phyloP scores from a whole-genome alignment of 1,140 invertebrate genomes.

The Anastatus disparis region DNA sequence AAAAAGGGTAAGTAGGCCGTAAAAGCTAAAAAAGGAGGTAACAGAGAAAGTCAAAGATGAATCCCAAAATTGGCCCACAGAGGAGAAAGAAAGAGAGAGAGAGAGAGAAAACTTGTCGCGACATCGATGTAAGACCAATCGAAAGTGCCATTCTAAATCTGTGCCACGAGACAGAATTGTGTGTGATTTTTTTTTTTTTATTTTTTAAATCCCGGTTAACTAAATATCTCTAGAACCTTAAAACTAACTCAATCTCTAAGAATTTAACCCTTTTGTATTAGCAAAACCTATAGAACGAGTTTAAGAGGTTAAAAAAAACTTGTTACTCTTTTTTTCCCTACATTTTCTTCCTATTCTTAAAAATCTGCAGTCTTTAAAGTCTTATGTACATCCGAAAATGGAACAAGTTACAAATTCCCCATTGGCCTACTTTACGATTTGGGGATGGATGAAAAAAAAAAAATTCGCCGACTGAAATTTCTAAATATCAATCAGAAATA shows the following conservation, averaged over 20 bases:
- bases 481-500: not conserved
- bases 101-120: no score
- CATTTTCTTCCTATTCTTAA: not conserved
- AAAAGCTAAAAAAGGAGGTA: not conserved
- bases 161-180: no score
- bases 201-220: no score
- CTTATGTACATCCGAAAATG: not conserved
- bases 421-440: conserved; percentile 11
- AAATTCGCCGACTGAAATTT: not conserved
- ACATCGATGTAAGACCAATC: not conserved
- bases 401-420: not conserved
- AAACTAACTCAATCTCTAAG: not conserved
- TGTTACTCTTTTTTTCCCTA: no score
- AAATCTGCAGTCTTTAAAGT: not conserved
- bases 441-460: not conserved
- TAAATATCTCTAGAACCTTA: no score
- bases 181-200: no score
- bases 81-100: no score
- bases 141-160: conserved; percentile 16
- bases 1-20: conserved; percentile 26
- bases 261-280: no score
- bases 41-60: conserved; percentile 17
- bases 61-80: not conserved
- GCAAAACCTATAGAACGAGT: not conserved
- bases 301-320: not conserved